Conservation (phyloP, 1,140 invertebrate genomes). For the Pogonomyrmex barbatus region DNA sequence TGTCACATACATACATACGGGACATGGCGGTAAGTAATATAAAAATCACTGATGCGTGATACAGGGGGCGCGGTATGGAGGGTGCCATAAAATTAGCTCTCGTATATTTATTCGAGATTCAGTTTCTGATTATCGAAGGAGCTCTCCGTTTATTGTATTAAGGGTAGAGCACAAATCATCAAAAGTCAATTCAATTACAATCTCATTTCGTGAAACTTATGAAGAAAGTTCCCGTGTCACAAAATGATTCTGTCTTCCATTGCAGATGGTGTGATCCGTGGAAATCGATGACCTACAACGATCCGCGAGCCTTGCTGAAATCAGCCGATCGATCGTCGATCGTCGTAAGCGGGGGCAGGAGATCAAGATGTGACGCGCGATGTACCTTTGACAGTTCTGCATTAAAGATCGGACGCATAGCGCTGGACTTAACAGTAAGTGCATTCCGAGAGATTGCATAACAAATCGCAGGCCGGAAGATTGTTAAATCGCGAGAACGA, state of each 20-base stretch:
- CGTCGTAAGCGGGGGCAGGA: constrained; percentile 51
- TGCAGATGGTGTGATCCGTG: constrained; percentile 61
- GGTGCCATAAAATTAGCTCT: constrained; percentile 3
- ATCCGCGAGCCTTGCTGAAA: constrained; percentile 12
- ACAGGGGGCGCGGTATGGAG: not conserved
- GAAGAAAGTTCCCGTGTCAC: not conserved
- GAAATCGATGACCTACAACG: constrained; percentile 52
- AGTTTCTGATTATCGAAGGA: constrained; percentile 7
- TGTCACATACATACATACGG: not conserved
- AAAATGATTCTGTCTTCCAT: not conserved
- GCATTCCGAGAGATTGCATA: constrained; percentile 21
- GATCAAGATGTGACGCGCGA: constrained; percentile 69
- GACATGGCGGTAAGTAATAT: not conserved
- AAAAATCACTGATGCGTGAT: constrained; percentile 12
- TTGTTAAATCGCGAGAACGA: not conserved
- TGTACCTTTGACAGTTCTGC: constrained; percentile 56
- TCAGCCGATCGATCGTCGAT: constrained; percentile 65
- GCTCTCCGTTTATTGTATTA: not conserved
- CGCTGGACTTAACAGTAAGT: constrained; percentile 67
- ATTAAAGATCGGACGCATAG: constrained; percentile 55
- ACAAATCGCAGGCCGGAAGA: not conserved
- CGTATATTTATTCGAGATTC: constrained; percentile 1
- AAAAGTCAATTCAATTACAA: constrained; percentile 9
- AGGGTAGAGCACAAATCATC: not conserved
- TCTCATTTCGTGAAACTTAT: not conserved